Percentiles rank a stretch among this genome's conserved stretches.
Conservation (phyloP, 2,797 vertebrate genomes). For the Periophthalmus magnuspinnatus region DNA sequence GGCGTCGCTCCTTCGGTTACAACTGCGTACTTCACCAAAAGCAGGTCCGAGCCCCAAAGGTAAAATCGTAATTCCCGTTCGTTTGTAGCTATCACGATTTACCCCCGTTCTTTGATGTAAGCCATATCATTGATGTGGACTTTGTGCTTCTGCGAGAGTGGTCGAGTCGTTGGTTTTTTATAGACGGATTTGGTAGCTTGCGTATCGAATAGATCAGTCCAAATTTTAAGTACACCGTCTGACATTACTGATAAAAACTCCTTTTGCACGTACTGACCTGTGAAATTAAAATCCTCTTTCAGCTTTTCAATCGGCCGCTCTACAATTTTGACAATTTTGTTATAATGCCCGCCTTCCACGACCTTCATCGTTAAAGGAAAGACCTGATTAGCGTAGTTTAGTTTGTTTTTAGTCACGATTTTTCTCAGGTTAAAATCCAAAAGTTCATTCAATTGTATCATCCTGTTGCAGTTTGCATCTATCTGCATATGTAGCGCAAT, state of each 20-base stretch:
- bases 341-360: not conserved
- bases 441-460: not conserved
- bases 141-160: not conserved
- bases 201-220: not conserved
- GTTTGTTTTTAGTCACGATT: rapidly evolving
- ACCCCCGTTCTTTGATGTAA: not conserved
- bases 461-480: not conserved
- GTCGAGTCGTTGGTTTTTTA: rapidly evolving
- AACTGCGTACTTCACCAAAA: not conserved
- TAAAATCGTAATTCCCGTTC: not conserved
- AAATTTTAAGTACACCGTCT: not conserved
- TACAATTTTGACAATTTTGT: not conserved
- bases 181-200: rapidly evolving
- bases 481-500: conserved; percentile 3
- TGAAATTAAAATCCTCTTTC: too few relatives aligned
- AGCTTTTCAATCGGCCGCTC: not conserved
- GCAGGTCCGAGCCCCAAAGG: not conserved
- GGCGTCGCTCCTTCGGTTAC: not conserved
- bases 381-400: not conserved
- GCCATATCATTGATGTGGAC: conserved; percentile 7
- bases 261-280: not conserved
- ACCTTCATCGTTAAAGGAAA: not conserved
- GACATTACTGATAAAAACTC: not conserved
- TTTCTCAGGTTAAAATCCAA: not conserved
- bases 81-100: not conserved